A percentile compares a stretch with the other conserved stretches of the same genome.
Conservation (phyloP, 2,797 vertebrate genomes). For the Loris lydekkerianus region DNA sequence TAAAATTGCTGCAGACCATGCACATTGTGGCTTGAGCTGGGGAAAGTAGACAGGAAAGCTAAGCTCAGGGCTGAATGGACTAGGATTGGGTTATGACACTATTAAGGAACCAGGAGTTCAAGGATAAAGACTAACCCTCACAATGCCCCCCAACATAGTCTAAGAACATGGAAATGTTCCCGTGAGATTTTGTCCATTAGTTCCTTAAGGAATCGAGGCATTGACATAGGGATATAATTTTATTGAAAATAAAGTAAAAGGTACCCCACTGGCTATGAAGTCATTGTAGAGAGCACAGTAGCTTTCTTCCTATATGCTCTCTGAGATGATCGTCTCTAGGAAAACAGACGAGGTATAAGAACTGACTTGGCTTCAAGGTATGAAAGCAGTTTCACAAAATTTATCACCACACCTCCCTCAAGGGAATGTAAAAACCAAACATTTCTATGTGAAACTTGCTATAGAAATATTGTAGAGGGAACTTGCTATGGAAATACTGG, state of each 20-base stretch:
- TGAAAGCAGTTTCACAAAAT: not conserved
- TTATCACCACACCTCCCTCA: not conserved
- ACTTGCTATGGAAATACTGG: not conserved
- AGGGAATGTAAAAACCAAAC: not conserved
- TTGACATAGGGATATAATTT: not conserved
- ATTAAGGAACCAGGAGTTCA: not conserved
- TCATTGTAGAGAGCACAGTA: not conserved
- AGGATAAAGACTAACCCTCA: not conserved
- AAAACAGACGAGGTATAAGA: not conserved
- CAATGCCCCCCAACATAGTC: not conserved
- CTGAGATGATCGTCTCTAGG: not conserved
- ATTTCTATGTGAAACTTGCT: not conserved
- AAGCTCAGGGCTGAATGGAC: not conserved
- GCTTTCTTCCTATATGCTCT: not conserved
- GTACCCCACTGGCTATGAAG: not conserved
- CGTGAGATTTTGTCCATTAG: not conserved
- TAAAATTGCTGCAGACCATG: conserved; percentile 59
- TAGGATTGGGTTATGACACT: not conserved
- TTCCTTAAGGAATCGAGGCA: not conserved
- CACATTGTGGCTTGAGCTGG: conserved; percentile 45
- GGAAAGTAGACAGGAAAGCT: not conserved
- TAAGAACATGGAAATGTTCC: not conserved
- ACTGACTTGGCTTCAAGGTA: not conserved
- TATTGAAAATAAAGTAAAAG: not conserved
- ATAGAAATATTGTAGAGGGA: not conserved